phyloP scores from a whole-genome alignment of 2,888 invertebrate genomes.

The Phymatocera aterrima region DNA sequence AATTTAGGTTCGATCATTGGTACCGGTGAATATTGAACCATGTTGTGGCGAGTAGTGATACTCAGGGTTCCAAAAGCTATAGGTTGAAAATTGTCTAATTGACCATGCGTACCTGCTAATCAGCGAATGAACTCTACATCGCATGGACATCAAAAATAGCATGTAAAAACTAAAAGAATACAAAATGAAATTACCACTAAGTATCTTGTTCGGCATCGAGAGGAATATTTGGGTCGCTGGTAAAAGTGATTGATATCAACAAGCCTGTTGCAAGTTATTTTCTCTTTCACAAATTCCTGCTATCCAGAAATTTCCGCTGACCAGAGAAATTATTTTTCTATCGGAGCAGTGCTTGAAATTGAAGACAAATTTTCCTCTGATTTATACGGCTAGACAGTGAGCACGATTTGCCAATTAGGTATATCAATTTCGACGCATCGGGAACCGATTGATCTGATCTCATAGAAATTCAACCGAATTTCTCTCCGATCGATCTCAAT shows the following conservation, averaged over 20 bases:
- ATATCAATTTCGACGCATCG: not conserved
- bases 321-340: not conserved
- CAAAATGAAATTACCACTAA: not conserved
- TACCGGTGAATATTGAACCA: not conserved
- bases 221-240: constrained; percentile 3
- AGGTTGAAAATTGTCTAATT: not conserved
- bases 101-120: not conserved
- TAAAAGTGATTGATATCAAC: constrained; percentile 19
- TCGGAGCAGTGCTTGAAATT: not conserved
- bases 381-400: not conserved
- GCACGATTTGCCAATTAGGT: not conserved
- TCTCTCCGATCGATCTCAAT: constrained; percentile 1
- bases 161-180: too few species aligned
- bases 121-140: too few species aligned
- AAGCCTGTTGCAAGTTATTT: not conserved
- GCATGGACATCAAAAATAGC: not conserved
- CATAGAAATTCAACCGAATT: constrained; percentile 3
- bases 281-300: constrained; percentile 28
- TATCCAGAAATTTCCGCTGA: not conserved
- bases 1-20: not conserved
- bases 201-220: not conserved
- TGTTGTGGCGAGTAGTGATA: too few species aligned
- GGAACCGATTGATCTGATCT: not conserved
- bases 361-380: not conserved
- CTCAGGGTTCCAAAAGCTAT: not conserved